Conservation (phyloP, 2,113 vertebrate genomes). For the Vicugna pacos region DNA sequence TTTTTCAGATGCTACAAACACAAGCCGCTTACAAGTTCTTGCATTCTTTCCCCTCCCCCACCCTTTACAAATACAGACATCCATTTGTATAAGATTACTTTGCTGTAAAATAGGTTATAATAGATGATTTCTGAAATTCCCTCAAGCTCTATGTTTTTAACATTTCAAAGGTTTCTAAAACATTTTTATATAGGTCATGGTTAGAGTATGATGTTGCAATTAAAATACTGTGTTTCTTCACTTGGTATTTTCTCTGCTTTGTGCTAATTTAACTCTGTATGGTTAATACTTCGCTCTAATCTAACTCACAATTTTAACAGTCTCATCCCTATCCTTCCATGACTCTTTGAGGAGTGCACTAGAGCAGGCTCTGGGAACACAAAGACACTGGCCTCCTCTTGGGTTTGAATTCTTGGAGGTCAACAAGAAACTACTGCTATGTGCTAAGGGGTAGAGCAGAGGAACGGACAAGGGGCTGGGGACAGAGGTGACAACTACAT, state of each 20-base stretch:
- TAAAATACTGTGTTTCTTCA: background rate
- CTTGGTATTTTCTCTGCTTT: background rate
- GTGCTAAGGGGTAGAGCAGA: background rate
- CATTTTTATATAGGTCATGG: background rate
- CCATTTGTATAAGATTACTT: background rate
- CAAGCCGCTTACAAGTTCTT: background rate
- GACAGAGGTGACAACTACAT: background rate
- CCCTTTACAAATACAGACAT: background rate
- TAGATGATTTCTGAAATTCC: background rate
- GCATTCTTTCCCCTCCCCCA: no score
- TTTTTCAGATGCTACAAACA: constrained; percentile 28
- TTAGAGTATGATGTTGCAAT: background rate
- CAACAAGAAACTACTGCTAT: background rate
- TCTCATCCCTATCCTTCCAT: background rate
- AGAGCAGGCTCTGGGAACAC: background rate
- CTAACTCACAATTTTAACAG: background rate
- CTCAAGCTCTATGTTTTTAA: background rate
- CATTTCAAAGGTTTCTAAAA: constrained; percentile 8
- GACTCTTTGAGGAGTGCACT: background rate
- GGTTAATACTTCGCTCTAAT: background rate
- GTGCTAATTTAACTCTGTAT: background rate
- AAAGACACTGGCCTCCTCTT: background rate
- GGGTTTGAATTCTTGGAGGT: background rate
- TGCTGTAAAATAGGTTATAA: background rate
- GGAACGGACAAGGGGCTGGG: background rate